Evolutionary conservation across 2,888 invertebrate genomes (phyloP).

Genomic region (Auanema sp.): DNA sequence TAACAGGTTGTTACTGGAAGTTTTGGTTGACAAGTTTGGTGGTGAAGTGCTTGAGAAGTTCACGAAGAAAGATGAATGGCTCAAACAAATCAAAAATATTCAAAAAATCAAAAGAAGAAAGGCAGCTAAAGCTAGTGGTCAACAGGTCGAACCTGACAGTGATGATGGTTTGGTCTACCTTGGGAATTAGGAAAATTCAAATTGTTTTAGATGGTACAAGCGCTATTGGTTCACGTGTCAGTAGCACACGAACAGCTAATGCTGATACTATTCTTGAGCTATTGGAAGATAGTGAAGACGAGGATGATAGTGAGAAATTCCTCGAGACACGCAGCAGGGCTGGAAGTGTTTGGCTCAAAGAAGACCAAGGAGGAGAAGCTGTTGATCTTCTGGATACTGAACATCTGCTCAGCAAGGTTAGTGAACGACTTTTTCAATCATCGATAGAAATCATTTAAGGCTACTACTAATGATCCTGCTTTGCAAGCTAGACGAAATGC

Average conservation of each 20-base stretch:
- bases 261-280: slow-evolving; percentile 59
- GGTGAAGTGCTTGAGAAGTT: slow-evolving; percentile 44
- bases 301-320: slow-evolving; percentile 19
- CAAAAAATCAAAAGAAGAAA: slow-evolving; percentile 47
- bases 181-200: not conserved
- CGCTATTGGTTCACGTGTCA: slow-evolving; percentile 29
- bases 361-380: slow-evolving; percentile 46
- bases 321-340: slow-evolving; percentile 33
- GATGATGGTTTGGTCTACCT: slow-evolving; percentile 29
- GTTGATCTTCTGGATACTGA: slow-evolving; percentile 51
- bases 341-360: slow-evolving; percentile 49
- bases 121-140: slow-evolving; percentile 27
- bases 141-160: slow-evolving; percentile 33
- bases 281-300: slow-evolving; percentile 49
- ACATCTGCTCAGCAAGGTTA: slow-evolving; percentile 42
- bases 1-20: slow-evolving; percentile 54
- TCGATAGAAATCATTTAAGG: slow-evolving; percentile 11
- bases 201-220: slow-evolving; percentile 14
- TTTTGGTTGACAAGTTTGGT: slow-evolving; percentile 57
- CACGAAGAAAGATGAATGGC: slow-evolving; percentile 48
- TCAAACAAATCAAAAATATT: slow-evolving; percentile 55
- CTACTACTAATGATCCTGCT: slow-evolving; percentile 47
- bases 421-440: not conserved
- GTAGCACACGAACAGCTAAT: slow-evolving; percentile 47
- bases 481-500: slow-evolving; percentile 31